These are phyloP conservation scores for Chrysaora quinquecirrha DNA, from an alignment of 30 jellyfish, hydroid and myxozoan genomes.

Conservation along the genomic window DNA sequence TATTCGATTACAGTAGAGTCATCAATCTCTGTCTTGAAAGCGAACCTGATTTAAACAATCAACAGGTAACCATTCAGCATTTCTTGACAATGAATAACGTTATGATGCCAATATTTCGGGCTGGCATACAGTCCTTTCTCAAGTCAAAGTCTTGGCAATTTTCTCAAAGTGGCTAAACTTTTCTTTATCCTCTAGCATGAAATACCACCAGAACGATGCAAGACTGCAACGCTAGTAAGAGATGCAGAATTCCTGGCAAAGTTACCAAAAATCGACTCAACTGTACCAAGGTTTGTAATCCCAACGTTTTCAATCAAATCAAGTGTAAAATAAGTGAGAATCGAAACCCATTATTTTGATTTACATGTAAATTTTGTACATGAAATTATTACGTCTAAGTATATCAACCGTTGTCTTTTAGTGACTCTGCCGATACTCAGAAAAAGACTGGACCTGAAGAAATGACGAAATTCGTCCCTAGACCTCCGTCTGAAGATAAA, in stretches of 20 bases:
- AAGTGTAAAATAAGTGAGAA: too few species aligned
- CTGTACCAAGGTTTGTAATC: constrained; percentile 22
- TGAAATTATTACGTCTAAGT: too few species aligned
- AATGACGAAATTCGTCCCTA: neutral
- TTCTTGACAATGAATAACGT: too few species aligned
- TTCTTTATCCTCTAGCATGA: too few species aligned
- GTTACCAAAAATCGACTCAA: constrained; percentile 50
- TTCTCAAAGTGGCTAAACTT: too few species aligned
- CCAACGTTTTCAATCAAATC: too few species aligned
- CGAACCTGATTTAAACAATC: neutral
- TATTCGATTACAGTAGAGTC: constrained; percentile 84
- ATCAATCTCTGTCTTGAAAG: constrained; percentile 36
- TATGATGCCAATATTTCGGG: too few species aligned
- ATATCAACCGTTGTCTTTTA: too few species aligned
- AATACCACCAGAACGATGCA: constrained; percentile 67
- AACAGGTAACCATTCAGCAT: neutral
- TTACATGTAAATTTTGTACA: too few species aligned
- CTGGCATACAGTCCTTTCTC: too few species aligned
- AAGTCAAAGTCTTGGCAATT: too few species aligned
- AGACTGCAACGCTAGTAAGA: constrained; percentile 52
- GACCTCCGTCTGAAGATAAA: neutral
- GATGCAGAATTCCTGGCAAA: constrained; percentile 47
- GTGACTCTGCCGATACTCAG: neutral
- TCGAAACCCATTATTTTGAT: too few species aligned
- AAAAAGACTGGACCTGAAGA: neutral